Base-by-base conservation (phyloP, 2,113 vertebrate species). In the Onychostruthus taczanowskii region DNA sequence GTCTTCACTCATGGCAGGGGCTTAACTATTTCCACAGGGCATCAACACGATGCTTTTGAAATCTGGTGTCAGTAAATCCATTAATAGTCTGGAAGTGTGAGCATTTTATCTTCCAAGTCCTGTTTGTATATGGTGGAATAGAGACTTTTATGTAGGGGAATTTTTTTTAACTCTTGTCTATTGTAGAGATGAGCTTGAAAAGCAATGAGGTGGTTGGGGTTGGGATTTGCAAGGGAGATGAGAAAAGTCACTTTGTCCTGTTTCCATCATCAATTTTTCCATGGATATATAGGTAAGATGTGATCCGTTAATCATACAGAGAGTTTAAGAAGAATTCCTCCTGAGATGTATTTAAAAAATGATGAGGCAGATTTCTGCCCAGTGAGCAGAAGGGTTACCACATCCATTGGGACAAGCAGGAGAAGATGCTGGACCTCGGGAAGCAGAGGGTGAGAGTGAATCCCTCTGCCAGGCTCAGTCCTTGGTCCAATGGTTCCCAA, bases 31-130 rank as follows among this genome's bases (percentile, higher is more conserved):
- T 84, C 80, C 72, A 50, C 53, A 14, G 23, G 16, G 30, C 43
- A 30, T 79, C 64, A 26, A 9, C 0, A 0, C 0, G 0, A 7
- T 11, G 3, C 24, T 24, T 47, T 24, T 61, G 59, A 74, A 46
- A 79, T 22, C 69, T 6, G 8, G 8, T 49, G 58, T 49, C 2
- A 1, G 52, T 77, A 63, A 70, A 52, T 72, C 31, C 33, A 1
- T 31, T 16, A 76, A 16, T 31, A 55, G 43, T 69, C 39, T 55
- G 56, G 46, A 78, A 94, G 39, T 22, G 13, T 15, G 61, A 76
- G 16, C 7, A 0, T 66, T 88, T 62, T 72, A 3, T 70, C 47
- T 59, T 80, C 13, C 5, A 23, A 63, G 41, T 47, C 30, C 50
- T 49, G 30, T 37, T 79, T 68, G 59, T 47, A 15, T 44, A 4